These are phyloP conservation scores for Stichopus horrens DNA, from an alignment of 53 echinoderm and acorn worm species.

Conservation along the genomic window DNA sequence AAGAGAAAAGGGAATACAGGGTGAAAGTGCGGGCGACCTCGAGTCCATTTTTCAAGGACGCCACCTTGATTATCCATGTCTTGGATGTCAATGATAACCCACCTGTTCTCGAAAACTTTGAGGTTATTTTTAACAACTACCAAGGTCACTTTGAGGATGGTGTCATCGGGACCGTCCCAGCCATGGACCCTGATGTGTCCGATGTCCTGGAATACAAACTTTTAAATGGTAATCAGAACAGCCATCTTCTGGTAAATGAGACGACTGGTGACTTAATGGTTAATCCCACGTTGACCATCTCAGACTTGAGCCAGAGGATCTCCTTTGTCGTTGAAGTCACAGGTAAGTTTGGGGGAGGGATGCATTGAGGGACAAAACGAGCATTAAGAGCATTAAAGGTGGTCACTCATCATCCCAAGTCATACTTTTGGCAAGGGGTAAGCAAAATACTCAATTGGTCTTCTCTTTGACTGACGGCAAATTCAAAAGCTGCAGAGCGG, in stretches of 20 bases:
- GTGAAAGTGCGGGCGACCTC: slow-evolving; percentile 84
- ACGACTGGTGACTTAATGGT: slow-evolving; percentile 83
- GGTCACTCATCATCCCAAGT: too few relatives aligned
- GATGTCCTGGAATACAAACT: slow-evolving; percentile 73
- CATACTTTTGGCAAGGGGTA: too few relatives aligned
- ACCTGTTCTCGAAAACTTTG: slow-evolving; percentile 85
- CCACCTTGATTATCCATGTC: slow-evolving; percentile 70
- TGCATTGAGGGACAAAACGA: too few relatives aligned
- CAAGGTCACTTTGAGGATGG: slow-evolving; percentile 85
- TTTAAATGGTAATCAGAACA: slow-evolving; percentile 65
- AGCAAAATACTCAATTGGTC: too few relatives aligned
- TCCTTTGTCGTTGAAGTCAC: slow-evolving; percentile 81
- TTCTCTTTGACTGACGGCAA: too few relatives aligned
- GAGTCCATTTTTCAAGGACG: slow-evolving; percentile 76
- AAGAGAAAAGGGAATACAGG: slow-evolving; percentile 68
- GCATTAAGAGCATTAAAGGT: too few relatives aligned
- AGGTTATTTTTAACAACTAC: slow-evolving; percentile 94
- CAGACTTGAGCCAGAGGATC: slow-evolving; percentile 81
- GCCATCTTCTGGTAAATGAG: slow-evolving; percentile 74
- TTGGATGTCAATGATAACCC: slow-evolving; percentile 89
- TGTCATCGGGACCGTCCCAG: slow-evolving; percentile 90
- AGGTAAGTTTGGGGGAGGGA: slow-evolving; percentile 62
- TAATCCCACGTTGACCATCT: slow-evolving; percentile 72
- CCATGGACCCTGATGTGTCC: slow-evolving; percentile 82
- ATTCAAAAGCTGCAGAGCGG: too few relatives aligned